Conservation (phyloP, 2,113 vertebrate genomes). For the Phylloscopus trochiloides region DNA sequence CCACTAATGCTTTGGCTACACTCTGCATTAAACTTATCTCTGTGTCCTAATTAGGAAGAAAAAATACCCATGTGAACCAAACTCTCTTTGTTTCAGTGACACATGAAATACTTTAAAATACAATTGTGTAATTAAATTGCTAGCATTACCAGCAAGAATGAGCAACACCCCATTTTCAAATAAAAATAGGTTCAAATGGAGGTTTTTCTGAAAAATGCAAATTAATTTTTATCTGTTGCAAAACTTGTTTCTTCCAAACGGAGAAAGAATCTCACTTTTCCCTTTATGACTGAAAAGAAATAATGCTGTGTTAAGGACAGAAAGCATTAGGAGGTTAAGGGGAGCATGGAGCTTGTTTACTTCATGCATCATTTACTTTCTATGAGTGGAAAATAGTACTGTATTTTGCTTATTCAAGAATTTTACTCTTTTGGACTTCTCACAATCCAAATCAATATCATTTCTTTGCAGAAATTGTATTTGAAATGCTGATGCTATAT, state of each 20-base stretch:
- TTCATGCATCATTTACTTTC: neutral
- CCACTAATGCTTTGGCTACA: constrained; percentile 33
- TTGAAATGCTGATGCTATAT: neutral
- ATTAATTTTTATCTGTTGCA: neutral
- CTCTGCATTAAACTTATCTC: constrained; percentile 23
- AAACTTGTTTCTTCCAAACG: neutral
- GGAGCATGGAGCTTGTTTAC: neutral
- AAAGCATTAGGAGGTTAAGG: neutral
- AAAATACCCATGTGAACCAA: neutral
- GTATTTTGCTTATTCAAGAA: neutral
- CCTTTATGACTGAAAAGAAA: neutral
- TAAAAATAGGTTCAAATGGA: neutral
- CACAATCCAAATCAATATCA: neutral
- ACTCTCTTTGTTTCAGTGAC: neutral
- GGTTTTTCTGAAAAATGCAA: neutral
- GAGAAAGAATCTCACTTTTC: neutral
- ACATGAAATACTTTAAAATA: neutral
- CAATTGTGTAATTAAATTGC: neutral
- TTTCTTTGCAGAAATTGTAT: neutral
- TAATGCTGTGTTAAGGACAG: neutral
- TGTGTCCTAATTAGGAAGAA: constrained; percentile 56
- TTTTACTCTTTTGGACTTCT: neutral
- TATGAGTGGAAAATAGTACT: neutral
- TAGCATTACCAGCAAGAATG: neutral
- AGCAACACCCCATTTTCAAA: neutral